These are phyloP conservation scores for Stenopsyche tienmushanensis DNA, from an alignment of 1,140 invertebrate species.

Conservation along the genomic window DNA sequence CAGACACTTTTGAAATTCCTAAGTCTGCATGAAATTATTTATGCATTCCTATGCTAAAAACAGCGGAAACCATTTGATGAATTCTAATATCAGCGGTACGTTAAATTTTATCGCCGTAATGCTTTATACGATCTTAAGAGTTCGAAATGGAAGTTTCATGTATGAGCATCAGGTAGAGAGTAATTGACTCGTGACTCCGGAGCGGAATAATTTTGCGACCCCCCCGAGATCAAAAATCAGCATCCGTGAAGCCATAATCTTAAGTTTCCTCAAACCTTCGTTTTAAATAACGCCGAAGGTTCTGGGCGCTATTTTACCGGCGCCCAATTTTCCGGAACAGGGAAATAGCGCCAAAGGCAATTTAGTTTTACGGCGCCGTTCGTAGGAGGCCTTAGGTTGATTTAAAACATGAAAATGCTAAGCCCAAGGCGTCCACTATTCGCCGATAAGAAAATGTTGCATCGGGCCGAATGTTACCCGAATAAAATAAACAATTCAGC, in stretches of 20 bases:
- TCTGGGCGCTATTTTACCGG: neutral
- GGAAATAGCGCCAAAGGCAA: neutral
- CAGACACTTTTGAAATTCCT: too few relatives aligned
- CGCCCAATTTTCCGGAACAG: neutral
- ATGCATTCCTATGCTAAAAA: too few relatives aligned
- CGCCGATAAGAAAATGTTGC: too few relatives aligned
- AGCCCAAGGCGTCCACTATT: too few relatives aligned
- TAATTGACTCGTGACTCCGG: neutral
- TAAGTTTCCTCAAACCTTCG: neutral
- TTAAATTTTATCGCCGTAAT: too few relatives aligned
- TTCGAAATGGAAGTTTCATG: neutral
- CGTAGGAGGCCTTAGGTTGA: neutral
- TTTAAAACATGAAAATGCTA: too few relatives aligned
- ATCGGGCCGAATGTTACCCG: too few relatives aligned
- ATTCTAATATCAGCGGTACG: too few relatives aligned
- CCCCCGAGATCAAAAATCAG: neutral
- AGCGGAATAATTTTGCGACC: neutral
- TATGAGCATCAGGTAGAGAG: too few relatives aligned
- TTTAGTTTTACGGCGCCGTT: neutral
- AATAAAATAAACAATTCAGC: too few relatives aligned
- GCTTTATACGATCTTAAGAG: neutral
- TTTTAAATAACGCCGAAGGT: slow-evolving; percentile 1
- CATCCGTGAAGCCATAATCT: slow-evolving; percentile 5
- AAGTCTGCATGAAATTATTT: too few relatives aligned
- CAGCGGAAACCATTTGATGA: too few relatives aligned